Evolutionary conservation across 2,797 vertebrate species (phyloP).

Genomic region (Phylloscopus collybita): DNA sequence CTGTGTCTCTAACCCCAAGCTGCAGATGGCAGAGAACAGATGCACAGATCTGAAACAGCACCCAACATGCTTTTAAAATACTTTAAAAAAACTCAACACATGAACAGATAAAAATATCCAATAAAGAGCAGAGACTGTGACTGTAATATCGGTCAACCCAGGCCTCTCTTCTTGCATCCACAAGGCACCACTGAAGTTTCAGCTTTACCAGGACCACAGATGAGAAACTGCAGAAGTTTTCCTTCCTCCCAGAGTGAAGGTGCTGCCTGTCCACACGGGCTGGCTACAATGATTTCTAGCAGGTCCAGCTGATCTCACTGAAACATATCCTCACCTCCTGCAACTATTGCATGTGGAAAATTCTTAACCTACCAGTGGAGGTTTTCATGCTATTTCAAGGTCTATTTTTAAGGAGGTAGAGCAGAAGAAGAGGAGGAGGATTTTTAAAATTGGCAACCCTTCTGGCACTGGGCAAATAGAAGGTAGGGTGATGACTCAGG

Average conservation of each 20-base stretch:
- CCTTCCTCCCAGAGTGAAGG: background rate
- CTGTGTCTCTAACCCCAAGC: background rate
- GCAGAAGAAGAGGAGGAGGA: background rate
- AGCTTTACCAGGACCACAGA: background rate
- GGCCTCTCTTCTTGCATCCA: background rate
- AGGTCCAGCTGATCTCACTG: background rate
- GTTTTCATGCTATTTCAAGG: background rate
- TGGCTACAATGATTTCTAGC: background rate
- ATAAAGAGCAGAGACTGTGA: background rate
- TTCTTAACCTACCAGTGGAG: background rate
- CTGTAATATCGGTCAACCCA: background rate
- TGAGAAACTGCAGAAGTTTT: background rate
- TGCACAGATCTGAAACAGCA: background rate
- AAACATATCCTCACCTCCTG: background rate
- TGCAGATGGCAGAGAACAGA: background rate
- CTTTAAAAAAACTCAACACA: background rate
- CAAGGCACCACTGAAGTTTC: background rate
- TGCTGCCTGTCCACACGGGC: background rate
- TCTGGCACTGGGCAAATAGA: background rate
- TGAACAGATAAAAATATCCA: background rate
- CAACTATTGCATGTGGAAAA: background rate
- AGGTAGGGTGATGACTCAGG: background rate
- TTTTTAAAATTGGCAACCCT: background rate
- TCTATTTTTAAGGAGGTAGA: background rate
- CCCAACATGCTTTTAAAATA: background rate